Percentiles rank a stretch among this genome's conserved stretches.
Evolutionary conservation across 2,113 vertebrate species (phyloP).

Genomic region (Cygnus buccinator): DNA sequence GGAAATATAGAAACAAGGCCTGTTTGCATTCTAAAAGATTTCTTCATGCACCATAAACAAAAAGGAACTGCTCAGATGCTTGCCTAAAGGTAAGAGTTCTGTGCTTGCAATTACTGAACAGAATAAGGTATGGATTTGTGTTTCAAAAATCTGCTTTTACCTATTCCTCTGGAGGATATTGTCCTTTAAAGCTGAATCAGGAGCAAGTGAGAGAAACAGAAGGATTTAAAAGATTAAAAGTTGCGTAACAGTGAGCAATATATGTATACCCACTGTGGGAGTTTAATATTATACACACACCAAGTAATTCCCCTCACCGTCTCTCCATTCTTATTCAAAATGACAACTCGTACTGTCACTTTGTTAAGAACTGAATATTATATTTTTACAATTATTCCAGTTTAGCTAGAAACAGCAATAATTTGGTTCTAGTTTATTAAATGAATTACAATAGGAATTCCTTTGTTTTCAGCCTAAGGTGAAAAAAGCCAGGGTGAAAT

Average conservation of each 20-base stretch:
- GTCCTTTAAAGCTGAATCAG: neutral
- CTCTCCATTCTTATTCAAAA: neutral
- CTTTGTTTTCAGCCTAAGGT: neutral
- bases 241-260: accelerated
- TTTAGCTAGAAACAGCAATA: neutral
- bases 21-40: neutral
- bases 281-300: accelerated
- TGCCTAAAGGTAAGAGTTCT: neutral
- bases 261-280: neutral
- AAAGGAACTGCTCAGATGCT: neutral
- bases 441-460: neutral
- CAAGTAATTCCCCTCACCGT: neutral
- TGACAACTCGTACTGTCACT: neutral
- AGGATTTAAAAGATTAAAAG: neutral
- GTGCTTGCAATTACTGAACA: neutral
- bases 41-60: neutral
- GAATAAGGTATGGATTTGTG: neutral
- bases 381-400: neutral
- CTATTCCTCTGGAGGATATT: neutral
- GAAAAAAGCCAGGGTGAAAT: neutral
- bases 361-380: neutral
- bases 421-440: neutral
- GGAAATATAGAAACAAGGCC: accelerated
- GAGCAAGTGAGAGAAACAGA: neutral
- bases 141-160: neutral